Conservation (phyloP, 2,797 vertebrate species). For the Tinamus major region DNA sequence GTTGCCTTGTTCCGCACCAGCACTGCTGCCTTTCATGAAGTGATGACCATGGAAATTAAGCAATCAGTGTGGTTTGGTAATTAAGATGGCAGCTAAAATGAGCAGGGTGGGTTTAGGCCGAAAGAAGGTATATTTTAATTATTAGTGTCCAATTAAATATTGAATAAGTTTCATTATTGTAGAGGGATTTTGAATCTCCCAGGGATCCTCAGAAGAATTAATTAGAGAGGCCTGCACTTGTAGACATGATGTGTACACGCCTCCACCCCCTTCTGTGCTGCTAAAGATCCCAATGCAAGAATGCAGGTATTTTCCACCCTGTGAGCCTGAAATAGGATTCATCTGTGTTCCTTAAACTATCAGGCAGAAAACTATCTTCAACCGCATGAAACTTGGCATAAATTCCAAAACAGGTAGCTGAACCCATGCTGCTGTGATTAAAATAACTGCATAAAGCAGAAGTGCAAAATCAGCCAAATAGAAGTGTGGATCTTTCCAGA, state of each 20-base stretch:
- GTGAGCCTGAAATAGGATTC: background rate
- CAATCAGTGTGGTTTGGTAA: background rate
- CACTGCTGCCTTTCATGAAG: background rate
- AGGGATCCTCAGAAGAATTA: constrained; percentile 49
- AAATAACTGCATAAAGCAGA: background rate
- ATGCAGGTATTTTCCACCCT: background rate
- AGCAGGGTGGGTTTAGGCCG: constrained; percentile 6
- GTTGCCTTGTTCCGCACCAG: background rate
- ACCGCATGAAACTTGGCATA: background rate
- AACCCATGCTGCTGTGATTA: background rate
- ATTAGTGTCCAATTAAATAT: constrained; percentile 71
- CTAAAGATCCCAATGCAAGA: background rate
- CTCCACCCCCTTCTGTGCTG: background rate
- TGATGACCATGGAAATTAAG: background rate
- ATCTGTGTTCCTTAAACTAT: background rate
- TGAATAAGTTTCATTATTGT: constrained; percentile 57
- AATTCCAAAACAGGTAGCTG: background rate
- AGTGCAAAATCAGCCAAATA: background rate
- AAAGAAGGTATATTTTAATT: constrained; percentile 68
- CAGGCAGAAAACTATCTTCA: background rate
- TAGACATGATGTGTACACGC: background rate
- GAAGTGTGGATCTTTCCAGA: background rate
- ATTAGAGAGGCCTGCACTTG: constrained; percentile 53
- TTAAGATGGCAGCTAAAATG: constrained; percentile 34
- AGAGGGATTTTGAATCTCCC: constrained; percentile 49